Base-by-base conservation (phyloP, 2,113 vertebrate species). In the Eurypyga helias region DNA sequence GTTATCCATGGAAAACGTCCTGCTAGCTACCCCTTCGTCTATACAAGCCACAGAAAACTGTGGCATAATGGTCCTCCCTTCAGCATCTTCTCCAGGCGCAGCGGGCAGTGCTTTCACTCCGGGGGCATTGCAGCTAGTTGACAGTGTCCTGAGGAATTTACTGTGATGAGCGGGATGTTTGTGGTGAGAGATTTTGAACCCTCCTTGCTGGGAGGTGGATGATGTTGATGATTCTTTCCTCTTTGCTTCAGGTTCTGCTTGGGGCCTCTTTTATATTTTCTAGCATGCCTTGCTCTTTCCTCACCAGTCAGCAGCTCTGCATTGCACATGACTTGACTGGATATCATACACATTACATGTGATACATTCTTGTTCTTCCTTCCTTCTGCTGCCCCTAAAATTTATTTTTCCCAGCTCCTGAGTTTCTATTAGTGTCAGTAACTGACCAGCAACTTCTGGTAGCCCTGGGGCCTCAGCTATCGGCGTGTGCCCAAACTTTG, bases 31-130 rank as follows among this genome's bases (percentile, higher is more conserved):
- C 13, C 13, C 17, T 89, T 82, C n/a, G 61, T 66, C 57, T 52
- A 4, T 52, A 41, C 16, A 13, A 21, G 17, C 33, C 43, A 64
- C 49, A 65, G 65, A 64, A 78, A 75, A 28, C 33, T 43, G 33
- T 46, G 36, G 11, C 33, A 13, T 58, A 36, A 19, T 8, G 5
- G 9, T 76, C 2, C 10, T 41, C 48, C 9, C 33, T 76, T 38
- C 0, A 0, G 43, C 36, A n/a, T n/a, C 19, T 87, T 65, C 38
- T 54, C 17, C 1, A 1, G 28, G 33, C 21, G 52, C 28, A 38
- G 21, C 0, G 0, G 57, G 48, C 48, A 64, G 36, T 23, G 12
- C 14, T 82, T 72, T 72, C 23, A 31, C 41, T 72, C 19, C 0
- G 0, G 33, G 26, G 16, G 2, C 58, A 58, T 4, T 51, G n/a